Conservation (phyloP, 2,797 vertebrate species). For the Etheostoma nigrum region DNA sequence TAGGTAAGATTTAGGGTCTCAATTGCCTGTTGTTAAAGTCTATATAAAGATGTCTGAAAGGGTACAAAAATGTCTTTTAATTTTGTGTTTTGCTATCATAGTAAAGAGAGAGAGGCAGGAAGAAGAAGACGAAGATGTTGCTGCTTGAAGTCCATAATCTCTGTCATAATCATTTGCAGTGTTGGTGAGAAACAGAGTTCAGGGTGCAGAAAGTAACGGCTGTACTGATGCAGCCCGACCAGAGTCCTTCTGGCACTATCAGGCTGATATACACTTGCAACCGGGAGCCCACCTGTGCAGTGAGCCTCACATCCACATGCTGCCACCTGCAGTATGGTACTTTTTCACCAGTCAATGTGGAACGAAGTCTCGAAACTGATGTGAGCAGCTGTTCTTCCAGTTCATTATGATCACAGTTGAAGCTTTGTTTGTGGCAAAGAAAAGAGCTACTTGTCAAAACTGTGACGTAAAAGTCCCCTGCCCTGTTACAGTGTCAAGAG, state of each 20-base stretch:
- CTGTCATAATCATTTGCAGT: slow-evolving; percentile 30
- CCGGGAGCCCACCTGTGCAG: slow-evolving; percentile 55
- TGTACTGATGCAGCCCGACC: slow-evolving; percentile 42
- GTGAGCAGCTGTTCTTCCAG: slow-evolving; percentile 73
- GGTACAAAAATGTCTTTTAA: background rate
- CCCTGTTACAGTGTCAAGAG: slow-evolving; percentile 56
- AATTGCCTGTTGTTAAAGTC: slow-evolving; percentile 39
- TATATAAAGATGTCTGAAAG: slow-evolving; percentile 14
- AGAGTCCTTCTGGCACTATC: slow-evolving; percentile 50
- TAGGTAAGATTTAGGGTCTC: background rate
- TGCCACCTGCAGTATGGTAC: slow-evolving; percentile 51
- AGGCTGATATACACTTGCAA: slow-evolving; percentile 51
- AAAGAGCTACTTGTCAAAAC: slow-evolving; percentile 74
- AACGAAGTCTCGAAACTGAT: slow-evolving; percentile 63
- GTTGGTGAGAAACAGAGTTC: slow-evolving; percentile 46
- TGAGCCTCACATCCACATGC: slow-evolving; percentile 3
- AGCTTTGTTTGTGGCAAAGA: slow-evolving; percentile 75
- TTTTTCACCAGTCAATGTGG: slow-evolving; percentile 21
- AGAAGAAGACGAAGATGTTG: slow-evolving; percentile 6
- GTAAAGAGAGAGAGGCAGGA: background rate
- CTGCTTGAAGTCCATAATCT: slow-evolving; percentile 38
- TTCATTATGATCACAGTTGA: slow-evolving; percentile 72
- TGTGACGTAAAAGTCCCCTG: slow-evolving; percentile 57
- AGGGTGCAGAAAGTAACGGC: slow-evolving; percentile 60
- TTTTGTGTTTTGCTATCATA: slow-evolving; percentile 22